phyloP scores from a whole-genome alignment of 1,140 invertebrate genomes.

The Trichogramma pretiosum region DNA sequence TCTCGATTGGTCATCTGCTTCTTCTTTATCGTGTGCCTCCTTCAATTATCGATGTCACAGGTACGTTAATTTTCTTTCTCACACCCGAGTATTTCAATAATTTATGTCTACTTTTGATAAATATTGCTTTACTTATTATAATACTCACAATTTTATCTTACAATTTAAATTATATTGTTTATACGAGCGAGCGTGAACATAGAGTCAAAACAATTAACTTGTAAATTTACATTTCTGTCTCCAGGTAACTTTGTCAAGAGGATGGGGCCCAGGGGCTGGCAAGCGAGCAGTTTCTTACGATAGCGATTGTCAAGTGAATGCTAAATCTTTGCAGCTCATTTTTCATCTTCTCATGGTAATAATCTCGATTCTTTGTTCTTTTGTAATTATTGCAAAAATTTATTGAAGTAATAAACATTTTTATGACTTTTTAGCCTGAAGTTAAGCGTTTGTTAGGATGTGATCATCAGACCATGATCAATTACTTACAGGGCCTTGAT shows the following conservation, averaged over 20 bases:
- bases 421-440: slow-evolving; percentile 13
- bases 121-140: too few relatives aligned
- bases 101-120: too few relatives aligned
- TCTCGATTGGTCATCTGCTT: background rate
- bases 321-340: slow-evolving; percentile 6
- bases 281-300: slow-evolving; percentile 15
- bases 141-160: too few relatives aligned
- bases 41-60: background rate
- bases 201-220: background rate
- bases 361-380: background rate
- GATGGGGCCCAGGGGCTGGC: slow-evolving; percentile 24
- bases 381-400: too few relatives aligned
- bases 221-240: background rate
- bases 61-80: background rate
- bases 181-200: too few relatives aligned
- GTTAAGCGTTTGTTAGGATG: slow-evolving; percentile 11
- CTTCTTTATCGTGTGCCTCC: background rate
- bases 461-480: slow-evolving; percentile 10
- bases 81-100: too few relatives aligned
- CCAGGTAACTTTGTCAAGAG: slow-evolving; percentile 23
- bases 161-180: too few relatives aligned
- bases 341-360: slow-evolving; percentile 15
- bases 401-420: too few relatives aligned
- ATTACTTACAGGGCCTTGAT: slow-evolving; percentile 13
- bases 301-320: slow-evolving; percentile 4